phyloP scores from a whole-genome alignment of 2,888 invertebrate species.

The Melipona beecheii region DNA sequence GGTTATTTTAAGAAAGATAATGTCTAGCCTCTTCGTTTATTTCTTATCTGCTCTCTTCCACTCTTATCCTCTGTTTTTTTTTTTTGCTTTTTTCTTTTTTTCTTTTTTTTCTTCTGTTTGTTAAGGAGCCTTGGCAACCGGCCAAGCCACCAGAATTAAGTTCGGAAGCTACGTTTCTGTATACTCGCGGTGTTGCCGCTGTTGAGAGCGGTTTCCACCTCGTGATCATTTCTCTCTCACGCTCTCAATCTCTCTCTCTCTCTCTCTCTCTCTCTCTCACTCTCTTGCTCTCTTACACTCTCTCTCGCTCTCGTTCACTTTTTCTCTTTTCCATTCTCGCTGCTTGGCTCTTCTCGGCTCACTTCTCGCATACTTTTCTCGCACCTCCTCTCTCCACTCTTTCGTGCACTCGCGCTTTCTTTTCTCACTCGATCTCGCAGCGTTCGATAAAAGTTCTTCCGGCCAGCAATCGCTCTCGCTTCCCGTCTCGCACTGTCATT shows the following conservation, averaged over 20 bases:
- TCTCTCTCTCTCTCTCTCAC: background rate
- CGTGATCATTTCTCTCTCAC: slow-evolving; percentile 48
- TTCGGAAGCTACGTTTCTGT: slow-evolving; percentile 77
- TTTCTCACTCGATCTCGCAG: slow-evolving; percentile 47
- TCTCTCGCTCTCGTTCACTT: background rate
- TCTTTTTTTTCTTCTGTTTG: slow-evolving; percentile 67
- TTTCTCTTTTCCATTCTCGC: slow-evolving; percentile 5
- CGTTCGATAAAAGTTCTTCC: slow-evolving; percentile 68
- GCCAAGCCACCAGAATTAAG: slow-evolving; percentile 75
- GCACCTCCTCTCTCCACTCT: slow-evolving; percentile 12
- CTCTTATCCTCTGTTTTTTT: slow-evolving; percentile 54
- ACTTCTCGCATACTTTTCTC: slow-evolving; percentile 28
- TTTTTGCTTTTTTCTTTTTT: slow-evolving; percentile 53
- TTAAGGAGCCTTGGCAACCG: slow-evolving; percentile 68
- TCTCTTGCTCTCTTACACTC: background rate
- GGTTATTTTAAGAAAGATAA: slow-evolving; percentile 84
- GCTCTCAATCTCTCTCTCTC: slow-evolving; percentile 8
- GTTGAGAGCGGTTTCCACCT: slow-evolving; percentile 61
- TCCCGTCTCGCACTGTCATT: slow-evolving; percentile 63
- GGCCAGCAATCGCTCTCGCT: slow-evolving; percentile 60
- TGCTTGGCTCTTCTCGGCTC: slow-evolving; percentile 14
- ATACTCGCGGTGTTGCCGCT: slow-evolving; percentile 63
- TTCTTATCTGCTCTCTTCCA: slow-evolving; percentile 70
- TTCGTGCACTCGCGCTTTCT: slow-evolving; percentile 34
- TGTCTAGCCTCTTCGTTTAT: slow-evolving; percentile 81